phyloP scores from a whole-genome alignment of 2,797 vertebrate genomes.

The Scarus forsteni region DNA sequence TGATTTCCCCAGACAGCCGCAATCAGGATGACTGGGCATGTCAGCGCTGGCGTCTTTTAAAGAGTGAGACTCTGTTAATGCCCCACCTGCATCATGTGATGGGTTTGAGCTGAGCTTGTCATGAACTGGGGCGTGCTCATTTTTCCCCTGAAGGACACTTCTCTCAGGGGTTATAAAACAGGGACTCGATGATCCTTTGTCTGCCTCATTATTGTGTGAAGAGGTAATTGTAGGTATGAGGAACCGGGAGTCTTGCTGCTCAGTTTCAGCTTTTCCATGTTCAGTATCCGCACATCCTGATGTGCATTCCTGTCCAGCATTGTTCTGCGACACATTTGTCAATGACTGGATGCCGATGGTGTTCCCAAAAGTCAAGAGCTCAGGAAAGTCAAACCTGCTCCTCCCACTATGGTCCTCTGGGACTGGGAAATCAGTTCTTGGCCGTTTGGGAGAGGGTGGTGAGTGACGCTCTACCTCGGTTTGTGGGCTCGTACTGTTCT shows the following conservation, averaged over 20 bases:
- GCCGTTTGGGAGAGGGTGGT: constrained; percentile 59
- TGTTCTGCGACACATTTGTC: not conserved
- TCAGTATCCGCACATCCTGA: constrained; percentile 12
- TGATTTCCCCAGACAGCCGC: constrained; percentile 52
- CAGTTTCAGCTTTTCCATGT: constrained; percentile 13
- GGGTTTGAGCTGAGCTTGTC: constrained; percentile 46
- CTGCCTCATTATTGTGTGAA: constrained; percentile 3
- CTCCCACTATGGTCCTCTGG: constrained; percentile 12
- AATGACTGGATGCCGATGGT: not conserved
- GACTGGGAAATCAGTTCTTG: constrained; percentile 41
- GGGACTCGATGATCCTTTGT: constrained; percentile 17
- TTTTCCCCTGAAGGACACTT: constrained; percentile 26
- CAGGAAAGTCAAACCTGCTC: constrained; percentile 34
- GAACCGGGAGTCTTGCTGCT: constrained; percentile 18
- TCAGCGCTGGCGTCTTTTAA: constrained; percentile 36
- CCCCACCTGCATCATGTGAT: constrained; percentile 37
- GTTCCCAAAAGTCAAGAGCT: constrained; percentile 42
- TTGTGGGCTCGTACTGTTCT: constrained; percentile 14
- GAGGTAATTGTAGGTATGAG: constrained; percentile 2
- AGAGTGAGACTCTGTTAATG: constrained; percentile 44
- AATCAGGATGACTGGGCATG: constrained; percentile 48
- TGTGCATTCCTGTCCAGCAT: too few species aligned
- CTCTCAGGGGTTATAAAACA: constrained; percentile 26
- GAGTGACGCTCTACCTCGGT: constrained; percentile 29
- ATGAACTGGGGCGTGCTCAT: constrained; percentile 42